A percentile compares a stretch with the other conserved stretches of the same genome.
phyloP scores from a whole-genome alignment of 2,113 vertebrate species.

The Excalfactoria chinensis region DNA sequence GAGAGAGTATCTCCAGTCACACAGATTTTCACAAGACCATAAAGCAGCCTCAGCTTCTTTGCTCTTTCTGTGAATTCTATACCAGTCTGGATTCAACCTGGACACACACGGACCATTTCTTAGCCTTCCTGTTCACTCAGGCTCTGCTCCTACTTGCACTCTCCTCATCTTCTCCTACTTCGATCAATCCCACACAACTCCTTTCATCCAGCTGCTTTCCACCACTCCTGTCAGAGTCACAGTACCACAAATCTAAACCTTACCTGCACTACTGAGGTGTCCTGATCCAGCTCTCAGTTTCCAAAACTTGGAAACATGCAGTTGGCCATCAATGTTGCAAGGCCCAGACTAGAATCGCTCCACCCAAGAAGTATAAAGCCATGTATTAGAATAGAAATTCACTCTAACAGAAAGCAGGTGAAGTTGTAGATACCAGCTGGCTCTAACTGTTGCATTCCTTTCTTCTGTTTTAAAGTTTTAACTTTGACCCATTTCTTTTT shows the following conservation, averaged over 20 bases:
- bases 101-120: background rate
- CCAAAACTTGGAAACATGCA: background rate
- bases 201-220: background rate
- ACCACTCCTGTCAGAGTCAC: background rate
- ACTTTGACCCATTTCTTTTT: background rate
- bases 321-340: background rate
- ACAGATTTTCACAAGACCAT: background rate
- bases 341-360: background rate
- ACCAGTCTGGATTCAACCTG: background rate
- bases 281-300: background rate
- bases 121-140: background rate
- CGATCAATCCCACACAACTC: background rate
- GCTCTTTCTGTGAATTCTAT: background rate
- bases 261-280: background rate
- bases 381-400: conserved; percentile 2
- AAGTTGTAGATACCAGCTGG: conserved; percentile 17
- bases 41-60: background rate
- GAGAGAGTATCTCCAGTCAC: rapidly evolving
- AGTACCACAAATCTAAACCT: background rate
- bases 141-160: background rate
- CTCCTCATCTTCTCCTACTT: background rate
- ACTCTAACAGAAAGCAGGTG: conserved; percentile 40
- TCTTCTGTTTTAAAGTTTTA: background rate
- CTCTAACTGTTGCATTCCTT: background rate
- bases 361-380: background rate